These are phyloP conservation scores for Haliclona indistincta DNA, from an alignment of 37 sponge, comb jelly and placozoan genomes.

Conservation along the genomic window DNA sequence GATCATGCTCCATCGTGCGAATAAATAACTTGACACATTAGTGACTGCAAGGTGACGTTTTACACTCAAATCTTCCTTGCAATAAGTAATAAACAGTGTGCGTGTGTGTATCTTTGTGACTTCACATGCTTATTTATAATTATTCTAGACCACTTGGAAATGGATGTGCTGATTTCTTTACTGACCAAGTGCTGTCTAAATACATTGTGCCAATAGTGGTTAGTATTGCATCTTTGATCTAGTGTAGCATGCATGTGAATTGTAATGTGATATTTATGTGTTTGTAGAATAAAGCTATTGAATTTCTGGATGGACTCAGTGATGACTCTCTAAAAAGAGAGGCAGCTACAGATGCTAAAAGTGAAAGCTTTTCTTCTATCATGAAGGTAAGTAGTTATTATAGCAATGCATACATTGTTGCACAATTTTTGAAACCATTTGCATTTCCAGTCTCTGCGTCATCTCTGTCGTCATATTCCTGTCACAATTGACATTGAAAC, in stretches of 20 bases:
- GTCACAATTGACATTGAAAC: conserved; percentile 64
- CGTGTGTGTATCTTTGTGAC: no score
- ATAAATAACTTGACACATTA: no score
- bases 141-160: conserved; percentile 78
- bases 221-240: not conserved
- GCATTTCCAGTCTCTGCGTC: conserved; percentile 54
- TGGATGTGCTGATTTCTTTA: conserved; percentile 86
- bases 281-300: conserved; percentile 56
- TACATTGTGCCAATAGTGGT: conserved; percentile 89
- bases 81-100: no score
- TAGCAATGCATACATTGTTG: no score
- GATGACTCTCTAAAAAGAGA: conserved; percentile 93
- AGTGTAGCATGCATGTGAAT: not conserved
- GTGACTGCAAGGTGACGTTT: no score
- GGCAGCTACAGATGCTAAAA: conserved; percentile 74
- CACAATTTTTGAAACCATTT: not conserved
- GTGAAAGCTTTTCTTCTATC: conserved; percentile 81
- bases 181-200: conserved; percentile 55
- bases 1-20: no score
- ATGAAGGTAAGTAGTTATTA: conserved; percentile 63
- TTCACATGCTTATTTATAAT: not conserved
- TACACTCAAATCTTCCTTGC: no score
- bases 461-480: conserved; percentile 51
- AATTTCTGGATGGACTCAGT: conserved; percentile 73
- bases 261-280: not conserved